Percentiles rank a stretch among this genome's conserved stretches.
Conservation (phyloP, 2,797 vertebrate genomes). For the Silurus aristotelis region DNA sequence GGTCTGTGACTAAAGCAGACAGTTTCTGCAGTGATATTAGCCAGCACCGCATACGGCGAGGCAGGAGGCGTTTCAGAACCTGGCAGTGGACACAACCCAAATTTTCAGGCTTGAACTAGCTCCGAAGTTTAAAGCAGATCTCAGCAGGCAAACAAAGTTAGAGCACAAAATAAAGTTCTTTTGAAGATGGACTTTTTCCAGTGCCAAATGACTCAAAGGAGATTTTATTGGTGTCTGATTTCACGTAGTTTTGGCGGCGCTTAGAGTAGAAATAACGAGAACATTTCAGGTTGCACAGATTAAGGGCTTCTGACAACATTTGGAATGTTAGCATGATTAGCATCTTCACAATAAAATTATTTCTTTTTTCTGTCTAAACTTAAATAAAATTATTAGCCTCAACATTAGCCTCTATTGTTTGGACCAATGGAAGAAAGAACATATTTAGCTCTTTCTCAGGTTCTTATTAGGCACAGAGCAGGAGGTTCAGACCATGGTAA, state of each 20-base stretch:
- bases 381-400: neutral
- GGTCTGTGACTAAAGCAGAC: conserved; percentile 22
- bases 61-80: conserved; percentile 15
- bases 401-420: neutral
- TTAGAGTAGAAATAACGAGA: neutral
- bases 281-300: too few species aligned
- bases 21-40: neutral
- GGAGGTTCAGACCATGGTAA: neutral
- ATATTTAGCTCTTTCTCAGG: neutral
- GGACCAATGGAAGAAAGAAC: neutral
- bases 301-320: too few species aligned
- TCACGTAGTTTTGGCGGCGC: neutral
- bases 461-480: neutral
- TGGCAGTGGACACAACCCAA: conserved; percentile 7
- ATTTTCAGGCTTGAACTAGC: conserved; percentile 6
- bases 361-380: neutral
- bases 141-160: conserved; percentile 14
- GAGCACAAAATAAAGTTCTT: conserved; percentile 1
- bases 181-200: neutral
- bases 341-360: neutral
- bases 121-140: conserved; percentile 10
- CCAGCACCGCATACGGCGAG: neutral
- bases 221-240: neutral
- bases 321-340: neutral
- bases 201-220: conserved; percentile 2